phyloP scores from a whole-genome alignment of 2,888 invertebrate genomes.

The Zele albiditarsus region DNA sequence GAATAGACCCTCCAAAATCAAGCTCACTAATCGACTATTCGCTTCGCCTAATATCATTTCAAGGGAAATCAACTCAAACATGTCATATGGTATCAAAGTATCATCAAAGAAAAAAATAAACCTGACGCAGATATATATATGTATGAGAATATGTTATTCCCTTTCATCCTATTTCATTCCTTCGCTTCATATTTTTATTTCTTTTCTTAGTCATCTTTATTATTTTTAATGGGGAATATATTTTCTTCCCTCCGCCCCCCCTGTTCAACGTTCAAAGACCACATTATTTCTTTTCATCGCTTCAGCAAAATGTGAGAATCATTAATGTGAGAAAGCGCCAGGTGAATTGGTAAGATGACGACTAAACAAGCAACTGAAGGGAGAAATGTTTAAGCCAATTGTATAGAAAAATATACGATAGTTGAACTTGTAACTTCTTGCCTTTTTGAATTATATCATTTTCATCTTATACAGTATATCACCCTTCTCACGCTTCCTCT shows the following conservation, averaged over 20 bases:
- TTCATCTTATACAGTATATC: not conserved
- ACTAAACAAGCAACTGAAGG: not conserved
- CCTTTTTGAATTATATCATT: not conserved
- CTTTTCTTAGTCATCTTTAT: not conserved
- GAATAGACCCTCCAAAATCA: conserved; percentile 30
- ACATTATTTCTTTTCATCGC: not conserved
- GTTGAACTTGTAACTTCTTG: conserved; percentile 11
- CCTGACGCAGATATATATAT: not conserved
- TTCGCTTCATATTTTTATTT: not conserved
- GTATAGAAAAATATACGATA: conserved; percentile 3
- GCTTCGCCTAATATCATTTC: conserved; percentile 23
- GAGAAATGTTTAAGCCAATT: not conserved
- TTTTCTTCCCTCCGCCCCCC: too few species aligned
- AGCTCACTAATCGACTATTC: conserved; percentile 34
- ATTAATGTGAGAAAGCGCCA: conserved; percentile 37
- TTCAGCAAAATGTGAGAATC: not conserved
- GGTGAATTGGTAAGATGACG: conserved; percentile 26
- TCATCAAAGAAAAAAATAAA: conserved; percentile 12
- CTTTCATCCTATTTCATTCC: not conserved
- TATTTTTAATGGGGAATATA: not conserved
- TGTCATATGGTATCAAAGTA: not conserved
- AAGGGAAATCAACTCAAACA: conserved; percentile 21
- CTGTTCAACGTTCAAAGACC: conserved; percentile 5
- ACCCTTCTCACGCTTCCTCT: conserved; percentile 16
- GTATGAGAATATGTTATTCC: not conserved